phyloP scores from a whole-genome alignment of 1,140 invertebrate species.

The Caenorhabditis remanei region DNA sequence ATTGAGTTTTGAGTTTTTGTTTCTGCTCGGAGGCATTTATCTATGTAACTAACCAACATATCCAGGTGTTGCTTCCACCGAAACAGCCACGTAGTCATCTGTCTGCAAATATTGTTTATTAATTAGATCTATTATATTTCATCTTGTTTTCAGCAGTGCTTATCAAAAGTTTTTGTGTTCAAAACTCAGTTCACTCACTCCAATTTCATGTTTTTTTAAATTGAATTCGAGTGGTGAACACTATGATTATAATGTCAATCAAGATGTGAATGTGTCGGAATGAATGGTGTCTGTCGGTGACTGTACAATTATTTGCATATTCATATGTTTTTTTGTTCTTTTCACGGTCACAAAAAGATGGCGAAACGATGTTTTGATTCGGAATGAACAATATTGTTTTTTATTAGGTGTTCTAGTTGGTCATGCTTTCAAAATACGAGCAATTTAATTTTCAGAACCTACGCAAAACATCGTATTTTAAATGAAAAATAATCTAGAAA shows the following conservation, averaged over 20 bases:
- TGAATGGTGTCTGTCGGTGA: not conserved
- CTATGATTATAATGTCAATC: not conserved
- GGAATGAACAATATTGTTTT: too few relatives aligned
- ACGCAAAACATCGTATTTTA: too few relatives aligned
- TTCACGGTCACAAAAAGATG: too few relatives aligned
- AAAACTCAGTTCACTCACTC: too few relatives aligned
- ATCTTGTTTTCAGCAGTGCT: not conserved
- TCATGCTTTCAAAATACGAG: too few relatives aligned
- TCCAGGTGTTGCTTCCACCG: slow-evolving; percentile 72
- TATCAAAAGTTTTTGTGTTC: too few relatives aligned
- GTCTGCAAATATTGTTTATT: slow-evolving; percentile 62
- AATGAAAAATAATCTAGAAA: slow-evolving; percentile 31
- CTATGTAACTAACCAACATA: slow-evolving; percentile 70
- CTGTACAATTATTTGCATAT: slow-evolving; percentile 32
- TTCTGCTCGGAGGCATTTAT: not conserved
- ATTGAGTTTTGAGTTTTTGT: not conserved
- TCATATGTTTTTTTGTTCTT: not conserved
- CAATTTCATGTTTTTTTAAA: not conserved
- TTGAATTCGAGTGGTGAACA: not conserved
- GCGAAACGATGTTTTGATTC: too few relatives aligned
- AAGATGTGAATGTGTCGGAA: not conserved
- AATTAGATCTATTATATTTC: not conserved
- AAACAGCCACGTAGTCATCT: slow-evolving; percentile 75
- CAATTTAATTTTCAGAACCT: too few relatives aligned
- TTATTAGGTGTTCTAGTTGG: too few relatives aligned